phyloP scores from a whole-genome alignment of 2,888 invertebrate genomes.

The Sabatieria punctata region DNA sequence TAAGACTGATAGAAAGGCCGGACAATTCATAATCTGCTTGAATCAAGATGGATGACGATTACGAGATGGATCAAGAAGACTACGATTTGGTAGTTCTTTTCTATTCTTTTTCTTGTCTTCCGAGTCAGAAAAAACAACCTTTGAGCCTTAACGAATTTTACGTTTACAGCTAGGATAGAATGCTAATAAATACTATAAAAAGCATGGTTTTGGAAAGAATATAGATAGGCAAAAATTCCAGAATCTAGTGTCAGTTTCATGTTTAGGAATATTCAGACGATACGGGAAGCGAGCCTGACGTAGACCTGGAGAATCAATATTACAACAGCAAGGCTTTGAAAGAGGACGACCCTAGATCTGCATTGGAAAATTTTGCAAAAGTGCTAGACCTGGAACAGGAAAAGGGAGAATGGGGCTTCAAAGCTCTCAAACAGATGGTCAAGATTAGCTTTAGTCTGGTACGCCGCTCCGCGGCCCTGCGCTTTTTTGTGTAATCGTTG shows the following conservation, averaged over 20 bases:
- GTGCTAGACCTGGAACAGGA: conserved; percentile 92
- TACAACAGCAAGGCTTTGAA: conserved; percentile 96
- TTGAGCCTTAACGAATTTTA: no score
- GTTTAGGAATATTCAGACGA: conserved; percentile 88
- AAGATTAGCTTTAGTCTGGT: conserved; percentile 96
- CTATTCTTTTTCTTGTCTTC: neutral
- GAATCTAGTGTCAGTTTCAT: no score
- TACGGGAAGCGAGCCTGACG: conserved; percentile 96
- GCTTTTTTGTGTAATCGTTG: conserved; percentile 2
- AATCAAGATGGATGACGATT: conserved; percentile 2
- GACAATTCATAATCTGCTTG: no score
- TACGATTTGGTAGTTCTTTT: conserved; percentile 24
- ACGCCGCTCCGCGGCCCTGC: conserved; percentile 25
- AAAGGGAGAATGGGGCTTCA: conserved; percentile 99
- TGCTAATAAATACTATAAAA: neutral
- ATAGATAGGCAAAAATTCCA: neutral
- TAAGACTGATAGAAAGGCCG: no score
- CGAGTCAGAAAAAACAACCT: neutral
- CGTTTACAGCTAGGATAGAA: no score
- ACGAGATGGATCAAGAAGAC: conserved; percentile 25
- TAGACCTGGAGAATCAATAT: conserved; percentile 97
- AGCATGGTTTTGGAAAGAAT: no score
- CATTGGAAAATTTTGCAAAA: conserved; percentile 48
- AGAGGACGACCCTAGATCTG: conserved; percentile 81
- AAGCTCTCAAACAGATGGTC: conserved; percentile 98